phyloP scores from a whole-genome alignment of 2,113 vertebrate species.

The Cynocephalus volans region DNA sequence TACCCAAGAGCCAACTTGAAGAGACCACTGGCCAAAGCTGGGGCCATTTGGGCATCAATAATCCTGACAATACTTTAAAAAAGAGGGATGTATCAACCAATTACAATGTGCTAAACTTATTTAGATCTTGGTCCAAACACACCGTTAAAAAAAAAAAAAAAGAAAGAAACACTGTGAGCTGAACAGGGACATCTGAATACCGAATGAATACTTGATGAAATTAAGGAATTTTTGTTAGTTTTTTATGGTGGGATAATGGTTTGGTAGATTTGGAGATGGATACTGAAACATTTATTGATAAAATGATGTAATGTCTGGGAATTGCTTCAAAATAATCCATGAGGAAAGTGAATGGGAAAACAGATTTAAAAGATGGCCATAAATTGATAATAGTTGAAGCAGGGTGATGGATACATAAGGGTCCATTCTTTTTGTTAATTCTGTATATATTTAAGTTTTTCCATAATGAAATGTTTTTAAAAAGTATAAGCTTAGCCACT shows the following conservation, averaged over 20 bases:
- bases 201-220: not conserved
- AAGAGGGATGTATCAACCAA: not conserved
- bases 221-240: not conserved
- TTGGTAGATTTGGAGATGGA: not conserved
- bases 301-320: not conserved
- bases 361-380: not conserved
- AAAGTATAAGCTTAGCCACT: not conserved
- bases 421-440: not conserved
- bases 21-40: not conserved
- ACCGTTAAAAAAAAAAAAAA: not conserved
- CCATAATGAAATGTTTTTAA: not conserved
- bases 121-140: not conserved
- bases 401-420: not conserved
- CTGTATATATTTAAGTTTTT: not conserved
- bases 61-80: not conserved
- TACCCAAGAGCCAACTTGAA: not conserved
- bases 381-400: not conserved
- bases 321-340: not conserved
- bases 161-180: not conserved
- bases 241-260: not conserved
- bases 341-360: not conserved
- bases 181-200: not conserved
- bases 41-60: not conserved
- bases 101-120: not conserved
- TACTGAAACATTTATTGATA: not conserved